Base-by-base conservation (phyloP, 2,888 invertebrate genomes). In the Leucophora obtusa region DNA sequence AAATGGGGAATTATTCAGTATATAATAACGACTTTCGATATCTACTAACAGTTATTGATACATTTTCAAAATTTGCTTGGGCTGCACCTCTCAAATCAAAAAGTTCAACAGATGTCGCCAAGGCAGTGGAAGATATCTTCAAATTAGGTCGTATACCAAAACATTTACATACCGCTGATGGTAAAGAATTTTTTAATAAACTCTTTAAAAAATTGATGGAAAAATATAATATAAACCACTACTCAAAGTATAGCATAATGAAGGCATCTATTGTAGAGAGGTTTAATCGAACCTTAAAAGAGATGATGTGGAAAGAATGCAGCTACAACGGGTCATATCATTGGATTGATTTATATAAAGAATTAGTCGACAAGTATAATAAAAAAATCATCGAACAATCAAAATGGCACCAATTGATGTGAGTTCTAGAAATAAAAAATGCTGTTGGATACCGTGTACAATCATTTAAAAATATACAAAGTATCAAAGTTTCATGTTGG, bases 131-230 rank as follows among this genome's bases (percentile, higher is more conserved):
- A 82, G 68, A 73, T 72, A 15, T 74, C 78, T 75, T 73, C 73
- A 35, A 88, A 86, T 17, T 86, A 87, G 75, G 86, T 89, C 87
- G 77, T 75, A 33, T 68, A 81, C 24, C 87, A 86, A 85, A 62
- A 87, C 11, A 78, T 73, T 50, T 77, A 85, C 24, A 21, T 21
- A 21, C 21, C 4, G 21, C 2, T 21, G 21, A 21, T 21, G 21
- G 21, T 4, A 21, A 21, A 4, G 21, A 21, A 21, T 21, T 21
- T 4, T 21, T 21, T 21, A 21, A 21, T 21, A 21, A 21, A 21
- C 90, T 89, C 62, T 83, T 82, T 75, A 21, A 75, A 68, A 62
- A 70, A 17, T 53, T 80, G 43, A 73, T 80, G 77, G 10, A 68
- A 77, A 33, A 10, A 10, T 10, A 82, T 43, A 1, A 77, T 47